These are phyloP conservation scores for Pomatorhinus ruficollis DNA, from an alignment of 2,113 vertebrate genomes.

Conservation along the genomic window DNA sequence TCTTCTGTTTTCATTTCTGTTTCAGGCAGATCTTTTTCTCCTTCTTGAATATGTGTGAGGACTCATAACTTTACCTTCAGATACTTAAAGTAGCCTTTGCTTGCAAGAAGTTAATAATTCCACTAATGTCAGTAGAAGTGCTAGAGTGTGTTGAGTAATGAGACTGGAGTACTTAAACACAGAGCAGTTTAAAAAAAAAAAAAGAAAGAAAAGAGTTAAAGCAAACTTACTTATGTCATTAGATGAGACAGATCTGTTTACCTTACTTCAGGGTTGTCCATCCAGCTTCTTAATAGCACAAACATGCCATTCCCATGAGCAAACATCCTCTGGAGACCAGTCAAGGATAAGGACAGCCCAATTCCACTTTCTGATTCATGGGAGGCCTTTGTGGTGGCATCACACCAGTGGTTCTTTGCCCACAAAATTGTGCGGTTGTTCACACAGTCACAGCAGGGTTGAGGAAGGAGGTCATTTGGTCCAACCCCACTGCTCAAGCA, in stretches of 20 bases:
- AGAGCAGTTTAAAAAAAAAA: not conserved
- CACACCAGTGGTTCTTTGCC: not conserved
- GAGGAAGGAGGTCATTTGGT: not conserved
- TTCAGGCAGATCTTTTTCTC: not conserved
- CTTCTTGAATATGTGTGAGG: not conserved
- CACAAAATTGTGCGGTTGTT: not conserved
- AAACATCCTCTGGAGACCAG: not conserved
- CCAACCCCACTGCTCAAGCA: not conserved
- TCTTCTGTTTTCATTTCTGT: slow-evolving; percentile 19
- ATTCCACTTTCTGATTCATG: not conserved
- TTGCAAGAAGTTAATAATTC: not conserved
- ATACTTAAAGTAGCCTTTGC: not conserved
- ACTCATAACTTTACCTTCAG: not conserved
- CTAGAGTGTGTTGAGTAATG: not conserved
- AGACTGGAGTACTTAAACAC: not conserved
- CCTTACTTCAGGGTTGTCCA: not conserved
- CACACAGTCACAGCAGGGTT: not conserved
- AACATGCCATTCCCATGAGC: not conserved
- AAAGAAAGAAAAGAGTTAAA: not conserved
- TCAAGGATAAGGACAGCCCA: not conserved
- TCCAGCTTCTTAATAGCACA: not conserved
- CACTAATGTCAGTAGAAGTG: not conserved
- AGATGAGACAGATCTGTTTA: not conserved
- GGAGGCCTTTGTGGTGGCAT: not conserved
- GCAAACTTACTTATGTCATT: not conserved